These are phyloP conservation scores for Antechinus flavipes DNA, from an alignment of 2,113 vertebrate species.

Conservation along the genomic window DNA sequence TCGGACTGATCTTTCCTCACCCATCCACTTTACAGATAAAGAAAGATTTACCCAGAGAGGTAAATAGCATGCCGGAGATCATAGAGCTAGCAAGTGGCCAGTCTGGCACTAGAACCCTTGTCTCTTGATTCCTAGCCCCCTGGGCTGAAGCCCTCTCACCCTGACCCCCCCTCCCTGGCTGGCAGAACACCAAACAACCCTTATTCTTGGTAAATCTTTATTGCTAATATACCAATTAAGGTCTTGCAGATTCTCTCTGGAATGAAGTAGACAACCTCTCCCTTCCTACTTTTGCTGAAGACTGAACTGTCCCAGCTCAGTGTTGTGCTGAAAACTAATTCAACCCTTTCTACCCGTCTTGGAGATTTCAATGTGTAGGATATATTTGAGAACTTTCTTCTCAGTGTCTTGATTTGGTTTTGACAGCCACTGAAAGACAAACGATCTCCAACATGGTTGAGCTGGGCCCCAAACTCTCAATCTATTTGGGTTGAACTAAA, in stretches of 20 bases:
- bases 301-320: not conserved
- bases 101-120: not conserved
- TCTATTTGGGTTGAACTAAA: not conserved
- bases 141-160: not conserved
- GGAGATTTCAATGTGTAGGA: not conserved
- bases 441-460: not conserved
- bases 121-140: not conserved
- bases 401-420: constrained; percentile 6
- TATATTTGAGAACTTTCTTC: not conserved
- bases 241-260: not conserved
- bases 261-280: not conserved
- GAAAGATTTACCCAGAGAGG: not conserved
- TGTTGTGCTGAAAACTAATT: not conserved
- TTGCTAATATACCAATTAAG: not conserved
- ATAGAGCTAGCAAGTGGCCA: not conserved
- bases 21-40: not conserved
- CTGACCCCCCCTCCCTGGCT: not conserved
- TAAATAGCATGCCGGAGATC: not conserved
- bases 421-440: not conserved
- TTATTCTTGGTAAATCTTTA: constrained; percentile 18
- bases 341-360: not conserved
- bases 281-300: not conserved
- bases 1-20: not conserved
- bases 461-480: not conserved
- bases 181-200: not conserved